Conservation (phyloP, 2,797 vertebrate genomes). For the Alcedo quadribrachys region DNA sequence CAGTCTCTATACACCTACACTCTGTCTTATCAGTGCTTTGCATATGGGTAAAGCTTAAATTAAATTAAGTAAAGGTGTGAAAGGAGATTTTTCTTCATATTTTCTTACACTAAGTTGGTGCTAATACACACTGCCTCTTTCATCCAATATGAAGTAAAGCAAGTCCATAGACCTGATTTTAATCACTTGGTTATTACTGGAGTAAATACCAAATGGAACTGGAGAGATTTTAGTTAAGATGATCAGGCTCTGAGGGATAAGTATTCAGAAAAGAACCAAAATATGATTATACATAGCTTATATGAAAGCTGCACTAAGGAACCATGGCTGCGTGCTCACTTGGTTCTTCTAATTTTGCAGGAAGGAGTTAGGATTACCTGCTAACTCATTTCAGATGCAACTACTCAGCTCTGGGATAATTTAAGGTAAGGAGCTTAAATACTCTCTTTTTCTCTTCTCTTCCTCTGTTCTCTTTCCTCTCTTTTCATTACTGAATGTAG, state of each 20-base stretch:
- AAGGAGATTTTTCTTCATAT: not conserved
- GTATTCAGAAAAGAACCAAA: not conserved
- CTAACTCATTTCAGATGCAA: not conserved
- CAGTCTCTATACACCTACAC: not conserved
- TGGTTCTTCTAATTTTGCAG: not conserved
- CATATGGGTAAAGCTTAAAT: not conserved
- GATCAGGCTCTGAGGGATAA: not conserved
- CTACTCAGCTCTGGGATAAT: not conserved
- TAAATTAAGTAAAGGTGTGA: not conserved
- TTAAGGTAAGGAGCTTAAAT: not conserved
- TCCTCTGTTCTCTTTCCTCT: no score
- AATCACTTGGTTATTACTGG: not conserved
- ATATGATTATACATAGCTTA: not conserved
- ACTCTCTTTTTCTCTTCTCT: not conserved
- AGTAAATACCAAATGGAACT: not conserved
- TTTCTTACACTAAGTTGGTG: not conserved
- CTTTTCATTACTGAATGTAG: not conserved
- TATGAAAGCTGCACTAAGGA: not conserved
- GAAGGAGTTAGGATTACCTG: not conserved
- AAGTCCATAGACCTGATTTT: not conserved
- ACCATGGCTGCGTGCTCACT: fast-evolving
- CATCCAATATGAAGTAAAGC: not conserved
- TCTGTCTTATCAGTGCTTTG: not conserved
- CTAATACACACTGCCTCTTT: not conserved
- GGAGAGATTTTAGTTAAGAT: not conserved